Base-by-base conservation (phyloP, 2,888 invertebrate species). In the Agrotis clavis region DNA sequence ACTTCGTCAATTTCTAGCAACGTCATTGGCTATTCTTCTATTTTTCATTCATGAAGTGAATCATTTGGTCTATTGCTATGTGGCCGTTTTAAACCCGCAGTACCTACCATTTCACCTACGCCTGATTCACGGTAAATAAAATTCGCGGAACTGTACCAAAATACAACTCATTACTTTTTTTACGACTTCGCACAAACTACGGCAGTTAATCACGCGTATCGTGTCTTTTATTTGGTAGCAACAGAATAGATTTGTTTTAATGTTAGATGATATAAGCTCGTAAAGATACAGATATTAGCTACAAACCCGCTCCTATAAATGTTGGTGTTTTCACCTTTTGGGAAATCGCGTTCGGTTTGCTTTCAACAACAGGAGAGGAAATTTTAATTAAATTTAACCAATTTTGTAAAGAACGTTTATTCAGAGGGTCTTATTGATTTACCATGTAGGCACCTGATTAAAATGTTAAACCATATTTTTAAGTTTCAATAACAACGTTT, bases 341-440 rank as follows among this genome's bases (percentile, higher is more conserved):
- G 89, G 86, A 90, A 87, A 88, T 87, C 85, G 73, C 71, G 85
- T 86, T 82, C 82, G 81, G 82, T 87, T 86, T 83, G 77, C 82
- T 83, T 72, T 74, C 66, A 83, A 83, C 85, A 87, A 82, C 81
- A 83, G 81, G 82, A 85, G 82, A 74, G 63, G 74, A 81, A 84
- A 82, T 87, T 88, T 88, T 89, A 87, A 89, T 90, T 87, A 90
- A 85, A 80, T 85, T 83, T 82, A 82, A 84, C 82, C 80, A 87
- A 86, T 87, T 78, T 77, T 76, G 74, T 81, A 69, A 84, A 76
- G 81, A 79, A 86, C 80, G 76, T 86, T 85, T 69, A 78, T 74
- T 77, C 64, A 56, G 73, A 77, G 75, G 76, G 73, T 74, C 65
- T 77, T 79, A 83, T 74, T 77, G 79, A 79, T 84, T 83, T 76